Evolutionary conservation across 2,797 vertebrate species (phyloP).

Genomic region (Acrocephalus scirpaceus): DNA sequence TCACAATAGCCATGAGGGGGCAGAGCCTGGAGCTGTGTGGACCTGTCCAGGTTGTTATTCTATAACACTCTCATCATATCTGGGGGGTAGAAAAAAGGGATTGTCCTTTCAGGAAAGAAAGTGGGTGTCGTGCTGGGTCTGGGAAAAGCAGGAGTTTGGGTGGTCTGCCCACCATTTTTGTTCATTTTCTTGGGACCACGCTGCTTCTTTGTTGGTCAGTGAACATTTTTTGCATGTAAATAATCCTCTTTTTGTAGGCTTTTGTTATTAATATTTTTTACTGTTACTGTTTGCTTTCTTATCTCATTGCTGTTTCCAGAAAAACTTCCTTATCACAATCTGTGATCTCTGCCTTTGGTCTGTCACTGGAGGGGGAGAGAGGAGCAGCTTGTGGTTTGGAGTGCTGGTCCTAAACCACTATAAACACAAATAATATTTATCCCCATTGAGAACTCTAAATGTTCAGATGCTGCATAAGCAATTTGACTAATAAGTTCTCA

Average conservation of each 20-base stretch:
- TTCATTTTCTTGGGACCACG: accelerated
- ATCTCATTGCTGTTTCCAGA: not conserved
- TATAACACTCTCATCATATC: not conserved
- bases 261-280: not conserved
- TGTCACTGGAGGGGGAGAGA: accelerated
- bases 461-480: not conserved
- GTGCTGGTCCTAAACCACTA: not conserved
- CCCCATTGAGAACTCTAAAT: not conserved
- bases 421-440: not conserved
- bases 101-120: not conserved
- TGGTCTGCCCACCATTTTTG: not conserved
- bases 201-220: not conserved
- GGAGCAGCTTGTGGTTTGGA: not conserved
- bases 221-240: not conserved
- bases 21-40: not conserved
- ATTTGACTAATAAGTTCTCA: not conserved
- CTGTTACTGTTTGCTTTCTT: not conserved
- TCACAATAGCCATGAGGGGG: not conserved
- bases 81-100: not conserved
- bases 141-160: not conserved
- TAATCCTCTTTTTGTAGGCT: accelerated
- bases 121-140: accelerated
- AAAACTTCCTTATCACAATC: not conserved
- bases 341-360: not conserved
- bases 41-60: not conserved